phyloP scores from a whole-genome alignment of 2,113 vertebrate genomes.

The Tricholaema leucomelas region DNA sequence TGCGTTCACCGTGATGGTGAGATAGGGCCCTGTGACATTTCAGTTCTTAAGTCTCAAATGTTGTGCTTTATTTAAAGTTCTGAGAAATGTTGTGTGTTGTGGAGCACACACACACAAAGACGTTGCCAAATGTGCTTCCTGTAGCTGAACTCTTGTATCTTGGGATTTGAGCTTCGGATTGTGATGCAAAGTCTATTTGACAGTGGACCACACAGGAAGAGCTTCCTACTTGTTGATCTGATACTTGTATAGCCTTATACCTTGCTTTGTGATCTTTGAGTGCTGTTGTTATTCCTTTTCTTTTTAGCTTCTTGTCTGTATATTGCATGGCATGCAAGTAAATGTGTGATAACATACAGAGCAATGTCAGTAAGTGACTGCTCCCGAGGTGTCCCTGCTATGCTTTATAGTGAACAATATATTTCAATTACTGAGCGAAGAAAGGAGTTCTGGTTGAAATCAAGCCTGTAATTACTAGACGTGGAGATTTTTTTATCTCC shows the following conservation, averaged over 20 bases:
- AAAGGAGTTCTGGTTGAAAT: background rate
- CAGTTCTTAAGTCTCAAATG: background rate
- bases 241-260: background rate
- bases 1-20: accelerated
- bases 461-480: background rate
- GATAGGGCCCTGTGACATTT: background rate
- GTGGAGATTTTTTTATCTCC: background rate
- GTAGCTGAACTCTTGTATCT: background rate
- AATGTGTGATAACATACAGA: background rate
- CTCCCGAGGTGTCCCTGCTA: background rate
- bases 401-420: background rate
- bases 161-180: background rate
- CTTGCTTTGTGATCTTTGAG: background rate
- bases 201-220: background rate
- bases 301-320: background rate
- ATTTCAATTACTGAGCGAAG: background rate
- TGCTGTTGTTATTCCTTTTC: background rate
- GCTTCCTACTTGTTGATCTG: background rate
- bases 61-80: background rate
- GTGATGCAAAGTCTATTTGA: background rate
- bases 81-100: background rate
- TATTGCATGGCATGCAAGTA: background rate
- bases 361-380: background rate
- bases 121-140: background rate
- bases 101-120: background rate